Evolutionary conservation across 1,140 invertebrate genomes (phyloP).

Genomic region (Scaptomyza montana): DNA sequence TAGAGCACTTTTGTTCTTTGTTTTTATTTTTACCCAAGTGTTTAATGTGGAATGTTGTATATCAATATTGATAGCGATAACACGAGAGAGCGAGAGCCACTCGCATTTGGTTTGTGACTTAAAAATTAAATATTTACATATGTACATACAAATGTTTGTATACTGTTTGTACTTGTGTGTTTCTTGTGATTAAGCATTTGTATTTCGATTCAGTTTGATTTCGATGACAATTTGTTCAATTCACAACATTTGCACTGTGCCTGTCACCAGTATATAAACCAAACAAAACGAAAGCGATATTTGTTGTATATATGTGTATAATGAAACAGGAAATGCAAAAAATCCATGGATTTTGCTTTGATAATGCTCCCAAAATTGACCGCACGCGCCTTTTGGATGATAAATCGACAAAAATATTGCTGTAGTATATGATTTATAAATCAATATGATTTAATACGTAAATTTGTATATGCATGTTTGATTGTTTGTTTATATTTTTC

Average conservation of each 20-base stretch:
- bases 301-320: constrained; percentile 12
- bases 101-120: constrained; percentile 33
- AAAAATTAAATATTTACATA: constrained; percentile 32
- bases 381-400: neutral
- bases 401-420: constrained; percentile 23
- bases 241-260: constrained; percentile 11
- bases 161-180: constrained; percentile 1
- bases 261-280: constrained; percentile 1
- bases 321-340: constrained; percentile 34
- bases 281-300: constrained; percentile 1
- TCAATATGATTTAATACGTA: constrained; percentile 13
- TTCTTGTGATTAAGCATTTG: neutral
- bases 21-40: neutral
- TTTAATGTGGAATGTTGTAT: constrained; percentile 39
- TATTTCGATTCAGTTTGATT: constrained; percentile 24
- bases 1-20: neutral
- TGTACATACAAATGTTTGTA: constrained; percentile 1
- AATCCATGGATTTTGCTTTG: constrained; percentile 1
- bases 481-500: neutral
- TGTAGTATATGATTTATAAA: constrained; percentile 1
- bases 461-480: neutral
- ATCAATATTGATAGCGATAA: constrained; percentile 53
- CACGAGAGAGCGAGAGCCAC: constrained; percentile 7
- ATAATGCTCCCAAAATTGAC: constrained; percentile 47
- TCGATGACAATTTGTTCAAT: neutral